Evolutionary conservation across 2,797 vertebrate genomes (phyloP).

Genomic region (Hippocampus kuda): DNA sequence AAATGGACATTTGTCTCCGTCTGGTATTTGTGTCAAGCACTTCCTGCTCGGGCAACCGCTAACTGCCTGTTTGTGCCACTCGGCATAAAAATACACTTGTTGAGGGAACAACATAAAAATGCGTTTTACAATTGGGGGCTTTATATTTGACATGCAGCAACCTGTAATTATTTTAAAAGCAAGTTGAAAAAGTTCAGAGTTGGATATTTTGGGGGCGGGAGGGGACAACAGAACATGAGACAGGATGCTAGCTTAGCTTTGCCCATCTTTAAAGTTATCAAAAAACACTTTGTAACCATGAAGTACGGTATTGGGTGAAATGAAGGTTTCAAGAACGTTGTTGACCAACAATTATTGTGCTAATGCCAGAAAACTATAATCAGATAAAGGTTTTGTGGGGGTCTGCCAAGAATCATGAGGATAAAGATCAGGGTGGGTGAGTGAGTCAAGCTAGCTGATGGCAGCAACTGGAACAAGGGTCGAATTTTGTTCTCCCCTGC

Average conservation of each 20-base stretch:
- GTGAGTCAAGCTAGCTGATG: conserved; percentile 18
- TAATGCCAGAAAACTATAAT: neutral
- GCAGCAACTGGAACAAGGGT: conserved; percentile 25
- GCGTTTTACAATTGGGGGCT: neutral
- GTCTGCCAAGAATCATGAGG: conserved; percentile 42
- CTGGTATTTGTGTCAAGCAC: conserved; percentile 21
- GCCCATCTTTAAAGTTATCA: too few relatives aligned
- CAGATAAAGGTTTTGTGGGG: neutral
- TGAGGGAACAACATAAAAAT: neutral
- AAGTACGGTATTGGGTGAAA: too few relatives aligned
- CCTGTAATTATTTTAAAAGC: neutral
- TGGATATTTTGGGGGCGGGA: too few relatives aligned
- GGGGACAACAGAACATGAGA: too few relatives aligned
- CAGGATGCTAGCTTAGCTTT: too few relatives aligned
- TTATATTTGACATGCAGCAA: neutral
- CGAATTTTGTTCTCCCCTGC: conserved; percentile 33
- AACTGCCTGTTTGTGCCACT: conserved; percentile 4
- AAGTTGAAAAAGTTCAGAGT: too few relatives aligned
- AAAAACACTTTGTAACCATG: too few relatives aligned
- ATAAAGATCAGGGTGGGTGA: conserved; percentile 61
- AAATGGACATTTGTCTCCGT: conserved; percentile 39
- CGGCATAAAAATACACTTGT: conserved; percentile 7
- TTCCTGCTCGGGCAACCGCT: conserved; percentile 18
- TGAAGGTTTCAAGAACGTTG: neutral
- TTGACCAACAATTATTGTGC: neutral